phyloP scores from a whole-genome alignment of 2,113 vertebrate genomes.

The Protobothrops mucrosquamatus region DNA sequence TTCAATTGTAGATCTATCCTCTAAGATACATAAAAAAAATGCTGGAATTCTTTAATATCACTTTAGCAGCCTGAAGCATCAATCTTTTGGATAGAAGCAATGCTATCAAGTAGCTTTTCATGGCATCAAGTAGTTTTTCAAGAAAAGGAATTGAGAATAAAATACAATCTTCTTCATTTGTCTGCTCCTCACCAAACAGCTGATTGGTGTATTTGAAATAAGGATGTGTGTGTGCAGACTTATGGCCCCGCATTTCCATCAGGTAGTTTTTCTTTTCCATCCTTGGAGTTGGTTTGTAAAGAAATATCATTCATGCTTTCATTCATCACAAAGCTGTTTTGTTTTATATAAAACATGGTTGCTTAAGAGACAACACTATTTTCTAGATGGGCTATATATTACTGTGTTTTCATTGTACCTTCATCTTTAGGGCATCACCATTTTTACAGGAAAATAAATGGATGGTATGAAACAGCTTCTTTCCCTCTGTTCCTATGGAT shows the following conservation, averaged over 20 bases:
- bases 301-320: slow-evolving; percentile 5
- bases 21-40: background rate
- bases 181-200: background rate
- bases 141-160: background rate
- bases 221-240: slow-evolving; percentile 61
- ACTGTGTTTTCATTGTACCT: background rate
- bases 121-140: background rate
- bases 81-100: background rate
- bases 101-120: background rate
- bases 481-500: background rate
- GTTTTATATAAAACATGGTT: slow-evolving; percentile 4
- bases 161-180: background rate
- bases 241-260: slow-evolving; percentile 52
- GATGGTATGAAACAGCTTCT: background rate
- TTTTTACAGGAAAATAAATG: slow-evolving; percentile 9
- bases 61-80: background rate
- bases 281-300: slow-evolving; percentile 6
- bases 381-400: slow-evolving; percentile 6
- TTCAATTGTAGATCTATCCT: background rate
- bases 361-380: background rate
- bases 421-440: background rate
- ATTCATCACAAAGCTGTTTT: background rate
- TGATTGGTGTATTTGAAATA: background rate
- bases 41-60: background rate
- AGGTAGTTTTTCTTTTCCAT: slow-evolving; percentile 55